Conservation (phyloP, 2,113 vertebrate species). For the Nansenia antarctica region DNA sequence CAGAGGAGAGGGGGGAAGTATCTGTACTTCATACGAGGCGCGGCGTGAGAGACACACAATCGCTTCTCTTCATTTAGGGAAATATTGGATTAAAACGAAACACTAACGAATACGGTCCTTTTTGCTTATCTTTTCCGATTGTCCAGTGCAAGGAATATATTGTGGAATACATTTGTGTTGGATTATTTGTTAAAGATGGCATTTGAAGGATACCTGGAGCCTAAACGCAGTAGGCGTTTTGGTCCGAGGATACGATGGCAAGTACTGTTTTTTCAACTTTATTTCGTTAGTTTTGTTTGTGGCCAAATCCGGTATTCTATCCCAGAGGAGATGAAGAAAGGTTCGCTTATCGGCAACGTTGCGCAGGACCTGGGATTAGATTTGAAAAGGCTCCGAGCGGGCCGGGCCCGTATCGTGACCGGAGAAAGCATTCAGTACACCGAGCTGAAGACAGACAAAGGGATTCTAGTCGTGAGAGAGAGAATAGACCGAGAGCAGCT, state of each 20-base stretch:
- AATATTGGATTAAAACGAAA: neutral
- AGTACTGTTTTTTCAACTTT: too few relatives aligned
- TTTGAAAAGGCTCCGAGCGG: constrained; percentile 50
- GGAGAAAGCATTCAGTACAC: constrained; percentile 63
- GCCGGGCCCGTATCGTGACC: constrained; percentile 65
- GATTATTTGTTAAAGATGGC: too few relatives aligned
- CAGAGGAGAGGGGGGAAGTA: neutral
- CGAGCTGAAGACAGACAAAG: constrained; percentile 56
- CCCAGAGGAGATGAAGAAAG: constrained; percentile 72
- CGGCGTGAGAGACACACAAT: neutral
- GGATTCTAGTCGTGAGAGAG: constrained; percentile 66
- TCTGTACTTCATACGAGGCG: neutral
- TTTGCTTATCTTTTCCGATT: too few relatives aligned
- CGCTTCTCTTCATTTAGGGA: neutral
- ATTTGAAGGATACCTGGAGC: too few relatives aligned
- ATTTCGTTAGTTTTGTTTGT: too few relatives aligned
- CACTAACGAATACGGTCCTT: neutral
- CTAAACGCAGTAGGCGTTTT: too few relatives aligned
- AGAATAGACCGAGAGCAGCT: constrained; percentile 80
- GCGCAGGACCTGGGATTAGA: constrained; percentile 70
- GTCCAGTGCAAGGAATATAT: too few relatives aligned
- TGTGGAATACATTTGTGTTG: too few relatives aligned
- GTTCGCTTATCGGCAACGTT: constrained; percentile 75
- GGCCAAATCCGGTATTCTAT: constrained; percentile 66
- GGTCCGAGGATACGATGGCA: too few relatives aligned